These are phyloP conservation scores for Xestia c-nigrum DNA, from an alignment of 2,888 invertebrate genomes.

Conservation along the genomic window DNA sequence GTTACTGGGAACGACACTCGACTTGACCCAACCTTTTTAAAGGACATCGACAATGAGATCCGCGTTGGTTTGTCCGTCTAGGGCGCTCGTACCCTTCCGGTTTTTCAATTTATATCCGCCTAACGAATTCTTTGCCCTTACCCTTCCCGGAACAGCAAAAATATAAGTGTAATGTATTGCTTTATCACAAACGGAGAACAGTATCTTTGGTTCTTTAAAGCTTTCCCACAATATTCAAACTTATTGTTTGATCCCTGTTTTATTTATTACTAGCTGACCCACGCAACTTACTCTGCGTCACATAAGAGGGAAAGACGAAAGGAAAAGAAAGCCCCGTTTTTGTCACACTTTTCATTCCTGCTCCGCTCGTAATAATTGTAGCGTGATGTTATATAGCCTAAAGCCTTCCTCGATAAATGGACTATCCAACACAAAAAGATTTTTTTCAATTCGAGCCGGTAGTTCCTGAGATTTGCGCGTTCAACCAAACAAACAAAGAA, in stretches of 20 bases:
- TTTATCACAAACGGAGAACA: background rate
- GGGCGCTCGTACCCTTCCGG: background rate
- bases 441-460: too few relatives aligned
- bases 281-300: too few relatives aligned
- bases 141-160: background rate
- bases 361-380: too few relatives aligned
- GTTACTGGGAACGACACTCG: background rate
- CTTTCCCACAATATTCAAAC: background rate
- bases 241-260: background rate
- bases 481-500: too few relatives aligned
- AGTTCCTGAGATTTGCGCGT: too few relatives aligned
- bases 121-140: conserved; percentile 15
- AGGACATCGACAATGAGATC: conserved; percentile 26
- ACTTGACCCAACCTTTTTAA: conserved; percentile 32
- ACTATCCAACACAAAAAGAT: too few relatives aligned
- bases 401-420: too few relatives aligned
- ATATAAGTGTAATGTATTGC: background rate
- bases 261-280: too few relatives aligned
- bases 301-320: too few relatives aligned
- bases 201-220: background rate
- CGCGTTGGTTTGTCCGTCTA: background rate
- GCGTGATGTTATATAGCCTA: too few relatives aligned
- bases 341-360: too few relatives aligned
- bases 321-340: too few relatives aligned
- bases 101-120: background rate